Evolutionary conservation across 2,888 invertebrate genomes (phyloP).

Genomic region (Hemistola chrysoprasaria): DNA sequence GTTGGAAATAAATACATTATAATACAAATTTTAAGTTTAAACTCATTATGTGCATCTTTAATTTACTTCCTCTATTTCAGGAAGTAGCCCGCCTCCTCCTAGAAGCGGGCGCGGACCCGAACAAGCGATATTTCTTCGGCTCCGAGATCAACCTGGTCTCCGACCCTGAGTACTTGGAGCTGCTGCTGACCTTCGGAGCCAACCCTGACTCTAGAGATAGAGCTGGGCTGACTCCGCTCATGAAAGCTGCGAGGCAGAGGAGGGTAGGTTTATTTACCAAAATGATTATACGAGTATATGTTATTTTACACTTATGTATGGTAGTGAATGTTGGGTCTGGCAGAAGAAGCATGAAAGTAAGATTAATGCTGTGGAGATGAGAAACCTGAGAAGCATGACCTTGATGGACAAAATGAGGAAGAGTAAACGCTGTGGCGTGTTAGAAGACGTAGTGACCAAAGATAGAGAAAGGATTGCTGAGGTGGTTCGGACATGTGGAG

Average conservation of each 20-base stretch:
- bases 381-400: too few relatives aligned
- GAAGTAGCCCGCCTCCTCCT: conserved; percentile 87
- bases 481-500: too few relatives aligned
- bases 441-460: too few relatives aligned
- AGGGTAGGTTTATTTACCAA: conserved; percentile 71
- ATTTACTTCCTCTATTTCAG: conserved; percentile 41
- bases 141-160: conserved; percentile 94
- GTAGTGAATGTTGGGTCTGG: too few relatives aligned
- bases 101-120: conserved; percentile 93
- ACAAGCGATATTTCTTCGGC: conserved; percentile 95
- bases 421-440: too few relatives aligned
- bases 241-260: conserved; percentile 93
- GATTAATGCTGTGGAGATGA: too few relatives aligned
- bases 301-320: too few relatives aligned
- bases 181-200: conserved; percentile 92
- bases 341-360: too few relatives aligned
- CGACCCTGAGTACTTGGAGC: conserved; percentile 90
- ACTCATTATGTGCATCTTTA: too few relatives aligned
- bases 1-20: too few relatives aligned
- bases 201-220: conserved; percentile 93
- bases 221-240: conserved; percentile 93
- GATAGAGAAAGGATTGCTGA: too few relatives aligned
- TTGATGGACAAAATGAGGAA: neutral
- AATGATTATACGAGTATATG: neutral
- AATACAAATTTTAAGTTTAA: too few relatives aligned